Conservation (phyloP, 2,888 invertebrate species). For the Aromia moschata region DNA sequence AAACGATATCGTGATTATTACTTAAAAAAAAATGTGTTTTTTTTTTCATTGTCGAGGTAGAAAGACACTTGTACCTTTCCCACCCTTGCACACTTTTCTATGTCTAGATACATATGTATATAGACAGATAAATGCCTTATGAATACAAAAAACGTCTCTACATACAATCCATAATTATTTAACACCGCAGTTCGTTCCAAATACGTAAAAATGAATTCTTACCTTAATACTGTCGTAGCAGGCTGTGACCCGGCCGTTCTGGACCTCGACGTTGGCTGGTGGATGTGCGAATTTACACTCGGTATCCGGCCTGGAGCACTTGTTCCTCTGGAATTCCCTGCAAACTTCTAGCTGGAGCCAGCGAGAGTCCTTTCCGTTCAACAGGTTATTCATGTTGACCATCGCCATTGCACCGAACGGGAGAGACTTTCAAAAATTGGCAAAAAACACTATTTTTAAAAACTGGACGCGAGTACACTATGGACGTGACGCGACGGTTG, state of each 20-base stretch:
- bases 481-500: constrained; percentile 44
- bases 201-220: no score
- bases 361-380: constrained; percentile 98
- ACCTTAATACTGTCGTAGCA: constrained; percentile 99
- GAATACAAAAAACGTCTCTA: no score
- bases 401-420: constrained; percentile 72
- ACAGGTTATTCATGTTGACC: constrained; percentile 96
- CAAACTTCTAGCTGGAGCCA: constrained; percentile 99
- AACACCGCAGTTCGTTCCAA: no score
- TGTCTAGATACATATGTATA: no score
- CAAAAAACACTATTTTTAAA: constrained; percentile 33
- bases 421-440: constrained; percentile 3
- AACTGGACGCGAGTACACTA: constrained; percentile 50
- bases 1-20: no score
- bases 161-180: no score
- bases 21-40: no score
- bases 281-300: constrained; percentile 99
- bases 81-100: no score
- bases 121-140: no score
- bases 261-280: constrained; percentile 98
- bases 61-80: no score
- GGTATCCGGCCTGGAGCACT: constrained; percentile 98
- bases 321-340: constrained; percentile 99
- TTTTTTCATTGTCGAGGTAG: no score
- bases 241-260: constrained; percentile 99